Evolutionary conservation across 1,140 invertebrate species (phyloP).

Genomic region (Zaprionus taronus): DNA sequence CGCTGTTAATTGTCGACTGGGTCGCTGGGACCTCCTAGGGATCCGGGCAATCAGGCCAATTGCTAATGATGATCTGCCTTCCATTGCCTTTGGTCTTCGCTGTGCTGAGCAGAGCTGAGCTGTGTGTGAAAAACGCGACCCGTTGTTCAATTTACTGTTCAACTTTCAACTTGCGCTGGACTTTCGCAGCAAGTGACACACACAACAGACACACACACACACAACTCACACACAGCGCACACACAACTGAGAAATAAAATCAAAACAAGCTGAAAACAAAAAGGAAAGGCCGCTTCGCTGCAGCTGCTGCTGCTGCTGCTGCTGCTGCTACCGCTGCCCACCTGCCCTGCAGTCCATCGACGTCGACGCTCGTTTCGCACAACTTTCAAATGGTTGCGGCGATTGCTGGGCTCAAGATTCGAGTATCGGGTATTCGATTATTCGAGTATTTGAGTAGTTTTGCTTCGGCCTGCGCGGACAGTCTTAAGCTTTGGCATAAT

Average conservation of each 20-base stretch:
- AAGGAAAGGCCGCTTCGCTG: constrained; percentile 62
- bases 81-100: constrained; percentile 25
- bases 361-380: constrained; percentile 60
- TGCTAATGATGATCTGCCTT: constrained; percentile 64
- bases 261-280: constrained; percentile 40
- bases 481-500: constrained; percentile 65
- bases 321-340: constrained; percentile 24
- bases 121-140: constrained; percentile 56
- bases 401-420: constrained; percentile 30
- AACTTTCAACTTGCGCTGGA: constrained; percentile 76
- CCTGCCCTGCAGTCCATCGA: constrained; percentile 15
- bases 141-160: constrained; percentile 53
- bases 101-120: constrained; percentile 12
- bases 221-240: constrained; percentile 16
- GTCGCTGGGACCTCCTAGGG: constrained; percentile 45
- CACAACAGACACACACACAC: constrained; percentile 38
- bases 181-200: constrained; percentile 80
- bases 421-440: constrained; percentile 33
- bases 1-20: constrained; percentile 37
- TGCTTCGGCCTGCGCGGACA: constrained; percentile 18
- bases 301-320: constrained; percentile 6
- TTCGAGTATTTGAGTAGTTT: constrained; percentile 34
- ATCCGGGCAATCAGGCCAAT: constrained; percentile 23
- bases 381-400: constrained; percentile 72
- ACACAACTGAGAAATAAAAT: constrained; percentile 25